Percentiles rank a stretch among this genome's conserved stretches.
These are phyloP conservation scores for Sardina pilchardus DNA, from an alignment of 2,113 vertebrate genomes.

Conservation along the genomic window DNA sequence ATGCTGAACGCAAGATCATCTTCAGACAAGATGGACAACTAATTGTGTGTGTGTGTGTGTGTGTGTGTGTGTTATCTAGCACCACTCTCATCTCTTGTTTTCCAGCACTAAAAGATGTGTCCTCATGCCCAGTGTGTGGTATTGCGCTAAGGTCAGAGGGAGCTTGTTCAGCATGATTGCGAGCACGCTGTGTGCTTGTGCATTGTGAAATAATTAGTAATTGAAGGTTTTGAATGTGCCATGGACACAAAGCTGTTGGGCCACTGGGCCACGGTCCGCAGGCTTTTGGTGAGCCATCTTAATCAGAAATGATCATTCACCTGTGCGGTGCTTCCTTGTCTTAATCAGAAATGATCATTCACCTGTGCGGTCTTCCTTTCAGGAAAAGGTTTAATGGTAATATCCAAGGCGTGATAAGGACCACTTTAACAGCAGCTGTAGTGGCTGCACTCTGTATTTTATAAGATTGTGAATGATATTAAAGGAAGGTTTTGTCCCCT, in stretches of 20 bases:
- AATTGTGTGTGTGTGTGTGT: slow-evolving; percentile 93
- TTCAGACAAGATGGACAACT: slow-evolving; percentile 63
- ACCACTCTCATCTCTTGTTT: too few species aligned
- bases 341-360: neutral
- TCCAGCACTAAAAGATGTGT: too few species aligned
- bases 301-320: neutral
- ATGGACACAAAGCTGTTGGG: too few species aligned
- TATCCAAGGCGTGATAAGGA: neutral
- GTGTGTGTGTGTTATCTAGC: slow-evolving; percentile 58
- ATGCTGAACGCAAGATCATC: too few species aligned
- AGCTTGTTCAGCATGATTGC: neutral
- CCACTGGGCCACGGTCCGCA: neutral
- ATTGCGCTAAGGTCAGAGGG: neutral
- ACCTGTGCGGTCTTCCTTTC: neutral
- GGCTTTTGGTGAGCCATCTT: neutral
- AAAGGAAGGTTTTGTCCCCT: neutral
- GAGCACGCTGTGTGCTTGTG: too few species aligned
- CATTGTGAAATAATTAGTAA: too few species aligned
- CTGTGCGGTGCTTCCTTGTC: neutral
- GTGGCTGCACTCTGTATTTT: neutral
- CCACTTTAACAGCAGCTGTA: neutral
- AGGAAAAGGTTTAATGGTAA: neutral
- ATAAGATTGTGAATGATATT: neutral
- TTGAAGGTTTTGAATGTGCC: too few species aligned
- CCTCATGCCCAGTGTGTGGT: neutral